A percentile compares a stretch with the other conserved stretches of the same genome.
phyloP scores from a whole-genome alignment of 1,140 invertebrate genomes.

The Drosophila oshimai region DNA sequence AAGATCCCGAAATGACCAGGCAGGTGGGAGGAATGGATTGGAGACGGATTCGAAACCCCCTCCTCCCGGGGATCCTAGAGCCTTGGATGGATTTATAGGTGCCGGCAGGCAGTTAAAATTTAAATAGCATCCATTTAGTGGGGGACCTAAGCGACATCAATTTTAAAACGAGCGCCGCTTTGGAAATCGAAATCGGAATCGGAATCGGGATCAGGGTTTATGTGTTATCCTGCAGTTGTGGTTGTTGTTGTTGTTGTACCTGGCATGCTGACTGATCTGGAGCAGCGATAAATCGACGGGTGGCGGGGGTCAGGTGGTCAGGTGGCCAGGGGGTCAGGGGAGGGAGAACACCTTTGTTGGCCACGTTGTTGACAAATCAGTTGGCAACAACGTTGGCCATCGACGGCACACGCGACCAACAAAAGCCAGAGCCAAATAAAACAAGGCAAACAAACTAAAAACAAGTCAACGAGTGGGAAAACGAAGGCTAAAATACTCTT shows the following conservation, averaged over 20 bases:
- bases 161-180: conserved; percentile 63
- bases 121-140: conserved; percentile 77
- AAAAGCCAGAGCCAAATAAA: conserved; percentile 1
- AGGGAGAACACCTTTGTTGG: conserved; percentile 65
- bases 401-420: conserved; percentile 66
- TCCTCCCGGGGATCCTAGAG: background rate
- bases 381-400: conserved; percentile 50
- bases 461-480: background rate
- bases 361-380: conserved; percentile 76
- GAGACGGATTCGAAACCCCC: background rate
- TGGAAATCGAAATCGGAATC: background rate
- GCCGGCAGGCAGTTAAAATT: conserved; percentile 70
- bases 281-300: conserved; percentile 68
- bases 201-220: conserved; percentile 6
- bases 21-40: conserved; percentile 11
- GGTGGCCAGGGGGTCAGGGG: background rate
- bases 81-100: conserved; percentile 57
- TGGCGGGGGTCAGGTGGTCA: background rate
- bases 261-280: conserved; percentile 66
- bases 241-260: conserved; percentile 27
- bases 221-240: conserved; percentile 33
- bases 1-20: conserved; percentile 19
- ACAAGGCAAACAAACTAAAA: conserved; percentile 4
- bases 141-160: conserved; percentile 40
- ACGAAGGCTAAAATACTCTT: conserved; percentile 10